Evolutionary conservation across 2,113 vertebrate species (phyloP).

Genomic region (Tetrao urogallus): DNA sequence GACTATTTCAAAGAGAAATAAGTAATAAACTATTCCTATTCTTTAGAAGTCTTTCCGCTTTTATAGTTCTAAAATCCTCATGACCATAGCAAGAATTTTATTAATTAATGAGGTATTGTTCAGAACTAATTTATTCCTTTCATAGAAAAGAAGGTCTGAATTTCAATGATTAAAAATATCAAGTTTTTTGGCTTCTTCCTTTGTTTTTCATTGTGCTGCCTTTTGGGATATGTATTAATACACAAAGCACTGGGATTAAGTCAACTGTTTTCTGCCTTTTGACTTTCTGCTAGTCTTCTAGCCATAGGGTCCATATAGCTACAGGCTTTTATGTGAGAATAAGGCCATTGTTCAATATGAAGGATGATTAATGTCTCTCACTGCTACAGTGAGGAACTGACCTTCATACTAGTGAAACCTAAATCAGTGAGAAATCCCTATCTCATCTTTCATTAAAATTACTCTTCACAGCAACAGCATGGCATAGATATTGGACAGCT

Average conservation of each 20-base stretch:
- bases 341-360: slow-evolving; percentile 20
- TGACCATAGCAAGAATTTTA: neutral
- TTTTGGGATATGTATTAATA: neutral
- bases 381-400: slow-evolving; percentile 12
- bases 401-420: neutral
- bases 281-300: slow-evolving; percentile 4
- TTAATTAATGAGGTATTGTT: neutral
- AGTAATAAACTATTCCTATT: neutral
- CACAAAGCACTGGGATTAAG: neutral
- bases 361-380: slow-evolving; percentile 32
- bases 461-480: neutral
- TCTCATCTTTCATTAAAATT: slow-evolving; percentile 54
- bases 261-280: slow-evolving; percentile 12
- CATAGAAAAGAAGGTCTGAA: neutral
- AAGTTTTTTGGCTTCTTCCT: neutral
- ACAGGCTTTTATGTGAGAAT: neutral
- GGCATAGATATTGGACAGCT: neutral
- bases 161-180: neutral
- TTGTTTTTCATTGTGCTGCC: neutral
- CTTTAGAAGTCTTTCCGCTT: neutral
- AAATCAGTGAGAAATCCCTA: slow-evolving; percentile 7
- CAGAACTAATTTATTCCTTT: neutral
- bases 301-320: neutral
- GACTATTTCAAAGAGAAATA: neutral
- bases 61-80: neutral